A percentile compares a stretch with the other conserved stretches of the same genome.
phyloP scores from a whole-genome alignment of 2,797 vertebrate species.

The Eremophila alpestris region DNA sequence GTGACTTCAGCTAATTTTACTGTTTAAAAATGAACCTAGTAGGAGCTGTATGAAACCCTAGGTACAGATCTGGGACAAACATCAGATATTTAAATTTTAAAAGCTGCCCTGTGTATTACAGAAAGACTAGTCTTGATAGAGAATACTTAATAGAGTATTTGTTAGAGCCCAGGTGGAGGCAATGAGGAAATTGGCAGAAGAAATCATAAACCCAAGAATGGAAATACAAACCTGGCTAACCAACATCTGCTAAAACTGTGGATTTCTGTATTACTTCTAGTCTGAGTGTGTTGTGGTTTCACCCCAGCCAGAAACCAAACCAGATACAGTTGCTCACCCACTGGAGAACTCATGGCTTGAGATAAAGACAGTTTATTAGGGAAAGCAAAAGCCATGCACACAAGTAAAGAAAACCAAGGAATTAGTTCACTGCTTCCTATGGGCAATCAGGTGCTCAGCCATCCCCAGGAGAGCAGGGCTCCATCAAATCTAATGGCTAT shows the following conservation, averaged over 20 bases:
- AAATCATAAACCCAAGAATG: neutral
- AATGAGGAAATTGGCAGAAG: neutral
- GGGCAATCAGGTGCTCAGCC: neutral
- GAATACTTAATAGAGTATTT: neutral
- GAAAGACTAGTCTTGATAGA: neutral
- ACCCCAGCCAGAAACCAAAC: neutral
- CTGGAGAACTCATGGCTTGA: neutral
- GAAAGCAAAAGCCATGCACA: neutral
- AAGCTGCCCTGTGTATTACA: neutral
- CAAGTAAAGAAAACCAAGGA: neutral
- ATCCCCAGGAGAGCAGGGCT: neutral
- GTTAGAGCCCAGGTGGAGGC: neutral
- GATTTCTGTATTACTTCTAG: neutral
- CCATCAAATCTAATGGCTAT: too few species aligned
- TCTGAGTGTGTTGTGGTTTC: neutral
- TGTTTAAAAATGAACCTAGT: neutral
- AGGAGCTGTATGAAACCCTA: neutral
- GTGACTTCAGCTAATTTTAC: neutral
- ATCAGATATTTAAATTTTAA: neutral
- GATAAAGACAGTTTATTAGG: neutral
- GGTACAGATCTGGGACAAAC: neutral
- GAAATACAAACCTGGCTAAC: neutral
- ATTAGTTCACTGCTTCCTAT: neutral
- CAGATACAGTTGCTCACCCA: neutral
- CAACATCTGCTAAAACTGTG: neutral